phyloP scores from a whole-genome alignment of 2,888 invertebrate genomes.

The Eupeodes luniger region DNA sequence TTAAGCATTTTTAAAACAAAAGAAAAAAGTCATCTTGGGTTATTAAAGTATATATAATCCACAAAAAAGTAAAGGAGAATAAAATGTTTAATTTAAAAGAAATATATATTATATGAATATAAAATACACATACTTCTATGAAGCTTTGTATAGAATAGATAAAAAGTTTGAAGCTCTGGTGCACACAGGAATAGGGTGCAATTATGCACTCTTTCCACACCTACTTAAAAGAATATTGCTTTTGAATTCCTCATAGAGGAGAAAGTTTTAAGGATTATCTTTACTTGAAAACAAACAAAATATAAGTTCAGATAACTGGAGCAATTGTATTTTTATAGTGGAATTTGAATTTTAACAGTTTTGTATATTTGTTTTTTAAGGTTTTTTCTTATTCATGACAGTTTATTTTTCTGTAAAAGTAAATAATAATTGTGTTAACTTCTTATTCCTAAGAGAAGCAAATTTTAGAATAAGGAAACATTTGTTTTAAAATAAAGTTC shows the following conservation, averaged over 20 bases:
- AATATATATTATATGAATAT: slow-evolving; percentile 1
- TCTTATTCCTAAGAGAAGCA: too few relatives aligned
- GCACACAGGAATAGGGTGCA: slow-evolving; percentile 62
- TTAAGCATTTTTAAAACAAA: slow-evolving; percentile 31
- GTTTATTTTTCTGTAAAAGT: not conserved
- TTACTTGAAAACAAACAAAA: slow-evolving; percentile 49
- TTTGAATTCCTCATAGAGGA: slow-evolving; percentile 57
- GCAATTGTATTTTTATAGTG: slow-evolving; percentile 39
- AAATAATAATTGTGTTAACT: not conserved
- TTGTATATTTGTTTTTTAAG: not conserved
- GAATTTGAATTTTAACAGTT: slow-evolving; percentile 11
- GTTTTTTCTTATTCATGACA: not conserved
- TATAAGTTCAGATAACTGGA: slow-evolving; percentile 33
- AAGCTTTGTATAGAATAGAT: slow-evolving; percentile 17
- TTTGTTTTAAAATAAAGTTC: too few relatives aligned
- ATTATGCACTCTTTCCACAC: slow-evolving; percentile 68
- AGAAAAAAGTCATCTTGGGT: slow-evolving; percentile 44
- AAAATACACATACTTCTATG: not conserved
- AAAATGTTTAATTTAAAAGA: slow-evolving; percentile 54
- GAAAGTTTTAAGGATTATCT: slow-evolving; percentile 67
- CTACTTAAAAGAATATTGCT: slow-evolving; percentile 56
- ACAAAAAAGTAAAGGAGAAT: slow-evolving; percentile 13
- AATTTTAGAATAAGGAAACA: too few relatives aligned
- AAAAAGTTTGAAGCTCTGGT: slow-evolving; percentile 43
- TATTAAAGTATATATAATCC: slow-evolving; percentile 26